Percentiles rank a stretch among this genome's conserved stretches.
Evolutionary conservation across 2,797 vertebrate species (phyloP).

Genomic region (Mormyrus proboscirostris): DNA sequence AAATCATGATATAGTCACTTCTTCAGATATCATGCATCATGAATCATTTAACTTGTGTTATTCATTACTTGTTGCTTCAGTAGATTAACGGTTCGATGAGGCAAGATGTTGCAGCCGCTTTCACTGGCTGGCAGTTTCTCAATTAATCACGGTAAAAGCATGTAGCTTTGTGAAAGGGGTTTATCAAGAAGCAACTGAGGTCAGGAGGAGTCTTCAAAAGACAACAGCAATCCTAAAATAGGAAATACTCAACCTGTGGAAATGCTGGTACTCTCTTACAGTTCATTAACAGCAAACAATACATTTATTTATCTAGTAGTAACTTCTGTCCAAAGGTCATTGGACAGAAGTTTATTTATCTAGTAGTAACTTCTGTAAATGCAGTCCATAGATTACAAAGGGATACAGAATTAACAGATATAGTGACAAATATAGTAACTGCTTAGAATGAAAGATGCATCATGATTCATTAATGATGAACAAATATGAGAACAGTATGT

Average conservation of each 20-base stretch:
- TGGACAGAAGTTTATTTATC: no score
- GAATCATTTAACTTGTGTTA: neutral
- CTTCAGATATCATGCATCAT: neutral
- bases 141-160: neutral
- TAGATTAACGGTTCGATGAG: neutral
- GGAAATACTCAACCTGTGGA: neutral
- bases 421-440: neutral
- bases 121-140: neutral
- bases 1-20: neutral
- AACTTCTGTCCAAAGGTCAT: neutral
- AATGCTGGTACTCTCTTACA: neutral
- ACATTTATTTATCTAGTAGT: neutral
- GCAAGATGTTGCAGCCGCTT: neutral
- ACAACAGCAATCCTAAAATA: neutral
- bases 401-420: neutral
- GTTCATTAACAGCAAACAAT: neutral
- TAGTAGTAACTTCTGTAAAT: no score
- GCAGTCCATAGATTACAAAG: no score
- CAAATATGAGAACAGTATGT: no score
- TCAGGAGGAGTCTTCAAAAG: neutral
- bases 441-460: no score
- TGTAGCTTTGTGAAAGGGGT: neutral
- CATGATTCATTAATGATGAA: no score
- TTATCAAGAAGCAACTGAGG: neutral
- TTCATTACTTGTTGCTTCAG: neutral